Percentiles rank a stretch among this genome's conserved stretches.
Conservation (phyloP, 2,113 vertebrate genomes). For the Leptosomus discolor region DNA sequence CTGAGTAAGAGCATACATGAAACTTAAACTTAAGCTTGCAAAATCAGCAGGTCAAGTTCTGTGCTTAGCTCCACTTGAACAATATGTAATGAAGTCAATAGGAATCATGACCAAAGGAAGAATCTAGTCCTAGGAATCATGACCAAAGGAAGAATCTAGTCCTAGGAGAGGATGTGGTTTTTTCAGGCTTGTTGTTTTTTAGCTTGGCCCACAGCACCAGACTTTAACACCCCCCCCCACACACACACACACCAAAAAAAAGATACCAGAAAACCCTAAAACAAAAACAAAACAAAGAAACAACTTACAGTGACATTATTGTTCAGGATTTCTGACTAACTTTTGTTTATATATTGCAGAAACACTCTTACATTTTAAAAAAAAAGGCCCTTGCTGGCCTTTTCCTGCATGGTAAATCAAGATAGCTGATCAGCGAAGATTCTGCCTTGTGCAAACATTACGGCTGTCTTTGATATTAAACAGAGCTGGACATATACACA, state of each 20-base stretch:
- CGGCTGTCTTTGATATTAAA: slow-evolving; percentile 62
- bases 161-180: background rate
- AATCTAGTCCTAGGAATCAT: background rate
- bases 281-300: background rate
- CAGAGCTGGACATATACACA: slow-evolving; percentile 62
- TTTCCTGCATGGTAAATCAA: background rate
- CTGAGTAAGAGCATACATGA: background rate
- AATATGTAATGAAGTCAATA: background rate
- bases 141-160: background rate
- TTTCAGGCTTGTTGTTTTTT: background rate
- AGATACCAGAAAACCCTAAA: background rate
- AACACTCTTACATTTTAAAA: background rate
- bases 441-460: slow-evolving; percentile 12
- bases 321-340: background rate
- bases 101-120: background rate
- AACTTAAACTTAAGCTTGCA: background rate
- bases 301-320: background rate
- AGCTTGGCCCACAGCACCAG: background rate
- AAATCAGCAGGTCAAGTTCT: background rate
- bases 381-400: background rate
- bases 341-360: background rate
- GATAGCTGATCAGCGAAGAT: slow-evolving; percentile 12
- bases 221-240: background rate
- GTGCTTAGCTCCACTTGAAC: background rate
- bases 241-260: background rate